Evolutionary conservation across 2,797 vertebrate species (phyloP), one percentile per base, ranked within the genome.

Genomic region (Lepus oiostolus): DNA sequence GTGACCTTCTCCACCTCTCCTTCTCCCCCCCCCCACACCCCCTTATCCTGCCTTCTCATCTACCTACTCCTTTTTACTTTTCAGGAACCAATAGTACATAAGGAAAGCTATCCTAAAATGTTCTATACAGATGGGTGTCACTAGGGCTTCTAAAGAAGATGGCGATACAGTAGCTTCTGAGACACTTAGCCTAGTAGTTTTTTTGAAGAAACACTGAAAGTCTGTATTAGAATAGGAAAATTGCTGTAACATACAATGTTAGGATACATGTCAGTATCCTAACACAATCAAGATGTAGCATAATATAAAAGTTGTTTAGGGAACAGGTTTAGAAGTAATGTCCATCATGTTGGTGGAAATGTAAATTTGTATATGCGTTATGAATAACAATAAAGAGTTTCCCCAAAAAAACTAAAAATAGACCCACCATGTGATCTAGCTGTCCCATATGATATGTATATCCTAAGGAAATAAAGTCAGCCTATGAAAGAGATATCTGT

Each of bases 221-320:
- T 84, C 6, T 35, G 21, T 88, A 60, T 87, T 85, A 52, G 32
- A 94, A 77, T 60, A 79, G 28, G 50, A 62, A 63, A 88, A 84
- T 94, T 75, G 54, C 62, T 89, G 1, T 85, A 91, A 83, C 89
- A 93, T 75, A n/a, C 68, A 92, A 81, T 47, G 60, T 58, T 91
- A 38, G 42, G 42, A 58, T 19, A 85, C 58, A 70, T 83, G 42
- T 91, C 74, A 67, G 35, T 82, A 42, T 16, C 62, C 52, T 93
- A 63, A 47, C 21, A 42, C 4, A 50, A 30, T 67, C 14, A 90
- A 84, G 22, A 30, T 58, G 21, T 16, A 50, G 30, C 11, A 32
- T 89, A 22, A 14, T 14, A 79, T 5, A 82, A 54, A 95, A 80
- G n/a, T 93, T 90, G 62, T 93, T 85, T 70, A 79, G 26, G 68